These are phyloP conservation scores for Hippolais icterina DNA, from an alignment of 2,113 vertebrate genomes.

Conservation along the genomic window DNA sequence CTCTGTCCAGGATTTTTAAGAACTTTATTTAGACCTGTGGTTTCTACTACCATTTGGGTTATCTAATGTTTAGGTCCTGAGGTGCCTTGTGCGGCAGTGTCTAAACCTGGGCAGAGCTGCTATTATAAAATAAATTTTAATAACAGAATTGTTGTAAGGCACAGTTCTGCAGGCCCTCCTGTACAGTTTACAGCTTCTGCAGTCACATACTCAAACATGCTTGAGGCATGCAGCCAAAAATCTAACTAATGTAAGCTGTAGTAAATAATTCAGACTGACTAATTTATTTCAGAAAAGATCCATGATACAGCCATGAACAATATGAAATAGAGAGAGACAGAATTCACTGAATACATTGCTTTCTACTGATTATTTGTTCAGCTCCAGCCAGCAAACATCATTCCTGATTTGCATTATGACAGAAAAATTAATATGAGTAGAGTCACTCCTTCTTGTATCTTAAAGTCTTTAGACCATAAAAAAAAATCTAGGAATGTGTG, in stretches of 20 bases:
- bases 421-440: conserved; percentile 45
- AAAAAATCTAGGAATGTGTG: conserved; percentile 52
- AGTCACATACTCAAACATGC: neutral
- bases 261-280: conserved; percentile 15
- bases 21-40: neutral
- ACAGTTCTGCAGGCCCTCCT: neutral
- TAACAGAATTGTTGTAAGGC: neutral
- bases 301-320: neutral
- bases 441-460: conserved; percentile 40
- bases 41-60: neutral
- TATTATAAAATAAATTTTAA: neutral
- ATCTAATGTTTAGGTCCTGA: neutral
- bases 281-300: neutral
- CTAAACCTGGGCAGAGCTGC: neutral
- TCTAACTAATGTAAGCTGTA: neutral
- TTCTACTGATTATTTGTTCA: conserved; percentile 28
- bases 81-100: neutral
- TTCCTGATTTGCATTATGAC: conserved; percentile 39
- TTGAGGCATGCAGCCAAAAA: neutral
- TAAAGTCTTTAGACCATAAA: conserved; percentile 39
- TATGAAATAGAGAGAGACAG: neutral
- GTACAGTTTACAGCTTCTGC: neutral
- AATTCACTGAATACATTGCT: conserved; percentile 38
- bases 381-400: conserved; percentile 52
- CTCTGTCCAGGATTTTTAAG: neutral